Conservation (phyloP, 1,140 invertebrate genomes). For the Elysia chlorotica region DNA sequence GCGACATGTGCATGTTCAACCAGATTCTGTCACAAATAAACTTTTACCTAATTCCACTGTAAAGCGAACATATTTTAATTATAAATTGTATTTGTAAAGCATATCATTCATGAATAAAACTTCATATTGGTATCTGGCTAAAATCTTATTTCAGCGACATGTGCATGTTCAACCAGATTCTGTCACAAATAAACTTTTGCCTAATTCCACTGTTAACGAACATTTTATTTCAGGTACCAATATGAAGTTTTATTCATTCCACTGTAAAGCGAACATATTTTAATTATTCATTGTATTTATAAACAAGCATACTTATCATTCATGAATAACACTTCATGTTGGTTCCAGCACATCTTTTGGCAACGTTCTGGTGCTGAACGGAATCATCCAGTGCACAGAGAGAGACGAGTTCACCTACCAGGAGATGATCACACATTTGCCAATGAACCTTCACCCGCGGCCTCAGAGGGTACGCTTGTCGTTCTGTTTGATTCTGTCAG, state of each 20-base stretch:
- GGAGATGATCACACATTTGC: slow-evolving; percentile 97
- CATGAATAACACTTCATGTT: background rate
- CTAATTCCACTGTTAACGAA: background rate
- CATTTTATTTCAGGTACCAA: background rate
- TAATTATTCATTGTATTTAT: background rate
- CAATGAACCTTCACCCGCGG: slow-evolving; percentile 86
- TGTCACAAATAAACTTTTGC: too few relatives aligned
- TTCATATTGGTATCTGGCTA: too few relatives aligned
- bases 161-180: too few relatives aligned
- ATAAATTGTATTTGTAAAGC: too few relatives aligned
- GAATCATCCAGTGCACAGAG: slow-evolving; percentile 95
- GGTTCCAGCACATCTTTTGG: slow-evolving; percentile 80
- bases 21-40: too few relatives aligned
- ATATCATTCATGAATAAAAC: too few relatives aligned
- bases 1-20: too few relatives aligned
- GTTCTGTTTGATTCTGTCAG: background rate
- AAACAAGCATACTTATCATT: background rate
- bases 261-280: background rate
- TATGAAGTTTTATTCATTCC: background rate
- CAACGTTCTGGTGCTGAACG: slow-evolving; percentile 87
- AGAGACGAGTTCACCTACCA: slow-evolving; percentile 97
- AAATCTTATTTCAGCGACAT: too few relatives aligned
- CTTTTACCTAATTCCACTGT: too few relatives aligned
- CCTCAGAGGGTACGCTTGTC: slow-evolving; percentile 77
- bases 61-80: too few relatives aligned